Base-by-base conservation (phyloP, 1,140 invertebrate species). In the Drosophila albomicans region DNA sequence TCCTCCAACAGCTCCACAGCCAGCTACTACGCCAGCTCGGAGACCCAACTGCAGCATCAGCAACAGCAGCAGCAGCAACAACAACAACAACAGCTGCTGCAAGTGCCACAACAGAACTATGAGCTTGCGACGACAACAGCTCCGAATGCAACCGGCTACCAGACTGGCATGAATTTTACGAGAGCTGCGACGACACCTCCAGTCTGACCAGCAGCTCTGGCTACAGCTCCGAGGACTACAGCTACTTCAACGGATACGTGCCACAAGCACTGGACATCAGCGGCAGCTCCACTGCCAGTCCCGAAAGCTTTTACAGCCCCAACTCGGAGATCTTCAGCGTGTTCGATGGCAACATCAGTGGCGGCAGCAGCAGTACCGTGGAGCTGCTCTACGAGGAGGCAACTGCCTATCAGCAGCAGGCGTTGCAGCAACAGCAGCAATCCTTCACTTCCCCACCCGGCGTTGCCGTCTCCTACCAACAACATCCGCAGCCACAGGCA, bases 121-220 rank as follows among this genome's bases (percentile, higher is more conserved):
- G 32, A 35, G 20, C 54, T 61, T 10, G 16, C 30, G 35, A 10
- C 62, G 46, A 3, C 67, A 64, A 70, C 62, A 66, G 1, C 35
- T 13, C 7, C 43, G 11, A 48, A 25, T 56, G 16, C 63, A 16
- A 35, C 51, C 8, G 48, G 52, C 59, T 88, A 72, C 45, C 77
- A 63, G 16, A 30, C 73, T 5, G 70, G 63, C 7, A 70, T 82
- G 71, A 76, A 75, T 13, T 88, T 5, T 92, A 92, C 65, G 91
- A 92, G 63, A 91, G 75, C 75, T 92, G 88, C 45, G 91, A 92
- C 52, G 91, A 92, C 46, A 92, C 91, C 25, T 92, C 91, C 45
- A 92, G 88, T 15, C 61, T 92, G 45, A 92, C 85, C 25, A 57
- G 54, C 69, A 82, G 78, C 62, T 90, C 91, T 2, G 81, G 85